Conservation (phyloP, 1,140 invertebrate genomes). For the Aphaenogaster rudis region DNA sequence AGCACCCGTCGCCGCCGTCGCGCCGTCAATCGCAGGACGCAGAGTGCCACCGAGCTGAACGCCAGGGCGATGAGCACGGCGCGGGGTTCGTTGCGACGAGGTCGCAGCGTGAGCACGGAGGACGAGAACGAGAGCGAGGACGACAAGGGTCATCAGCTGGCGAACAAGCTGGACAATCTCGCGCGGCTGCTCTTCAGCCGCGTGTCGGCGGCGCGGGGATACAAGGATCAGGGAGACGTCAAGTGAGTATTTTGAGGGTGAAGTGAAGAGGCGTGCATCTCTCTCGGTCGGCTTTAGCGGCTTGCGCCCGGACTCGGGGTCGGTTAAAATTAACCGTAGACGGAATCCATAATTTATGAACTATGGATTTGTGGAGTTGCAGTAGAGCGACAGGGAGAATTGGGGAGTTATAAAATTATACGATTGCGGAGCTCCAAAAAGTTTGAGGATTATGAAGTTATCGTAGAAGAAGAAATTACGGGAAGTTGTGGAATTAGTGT, state of each 20-base stretch:
- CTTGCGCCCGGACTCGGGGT: no score
- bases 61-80: conserved; percentile 89
- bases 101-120: conserved; percentile 84
- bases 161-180: conserved; percentile 85
- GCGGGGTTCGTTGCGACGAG: conserved; percentile 81
- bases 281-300: not conserved
- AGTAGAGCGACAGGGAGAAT: not conserved
- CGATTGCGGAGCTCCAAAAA: not conserved
- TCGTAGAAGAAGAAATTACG: not conserved
- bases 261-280: not conserved
- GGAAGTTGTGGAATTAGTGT: not conserved
- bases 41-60: conserved; percentile 92
- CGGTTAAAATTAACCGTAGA: not conserved
- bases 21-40: conserved; percentile 88
- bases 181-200: conserved; percentile 85
- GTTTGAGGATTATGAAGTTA: not conserved
- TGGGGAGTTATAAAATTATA: not conserved
- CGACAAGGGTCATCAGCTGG: conserved; percentile 81
- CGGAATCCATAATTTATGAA: conserved; percentile 8
- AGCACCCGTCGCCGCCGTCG: conserved; percentile 88
- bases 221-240: conserved; percentile 79
- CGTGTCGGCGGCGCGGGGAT: conserved; percentile 81
- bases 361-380: conserved; percentile 3
- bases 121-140: conserved; percentile 81
- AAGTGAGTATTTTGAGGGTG: conserved; percentile 72